A percentile compares a stretch with the other conserved stretches of the same genome.
Conservation (phyloP, 2,888 invertebrate genomes). For the Nycteola revayana region DNA sequence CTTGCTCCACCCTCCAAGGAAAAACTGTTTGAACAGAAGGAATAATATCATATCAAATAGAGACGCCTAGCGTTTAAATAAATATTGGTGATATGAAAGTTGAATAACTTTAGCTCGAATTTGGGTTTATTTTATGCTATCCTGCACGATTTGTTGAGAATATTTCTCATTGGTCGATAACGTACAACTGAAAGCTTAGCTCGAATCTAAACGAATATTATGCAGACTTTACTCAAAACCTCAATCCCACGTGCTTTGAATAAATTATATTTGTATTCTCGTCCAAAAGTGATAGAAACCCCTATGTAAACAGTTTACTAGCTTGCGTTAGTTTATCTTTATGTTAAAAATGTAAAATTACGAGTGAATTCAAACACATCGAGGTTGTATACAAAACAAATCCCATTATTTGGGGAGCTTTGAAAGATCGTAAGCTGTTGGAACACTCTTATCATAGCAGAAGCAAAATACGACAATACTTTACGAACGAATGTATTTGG, state of each 20-base stretch:
- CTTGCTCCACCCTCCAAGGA: conserved; percentile 57
- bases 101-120: conserved; percentile 39
- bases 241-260: too few relatives aligned
- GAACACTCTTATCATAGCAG: conserved; percentile 40
- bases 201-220: conserved; percentile 7
- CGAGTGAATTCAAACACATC: conserved; percentile 36
- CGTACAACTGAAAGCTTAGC: conserved; percentile 3
- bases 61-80: conserved; percentile 62
- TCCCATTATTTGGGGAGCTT: conserved; percentile 37
- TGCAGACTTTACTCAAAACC: neutral
- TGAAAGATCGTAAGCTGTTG: conserved; percentile 36
- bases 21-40: conserved; percentile 71
- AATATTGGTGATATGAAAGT: conserved; percentile 52
- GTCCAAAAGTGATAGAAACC: too few relatives aligned
- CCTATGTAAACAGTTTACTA: neutral
- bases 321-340: conserved; percentile 9
- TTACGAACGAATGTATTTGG: conserved; percentile 31
- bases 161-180: conserved; percentile 27
- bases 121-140: conserved; percentile 26
- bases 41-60: conserved; percentile 71
- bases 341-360: conserved; percentile 23
- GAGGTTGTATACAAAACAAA: conserved; percentile 36
- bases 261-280: too few relatives aligned
- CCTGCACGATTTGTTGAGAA: conserved; percentile 25
- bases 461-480: conserved; percentile 39